Percentiles rank a stretch among this genome's conserved stretches.
These are phyloP conservation scores for Drosophila incognita DNA, from an alignment of 2,888 invertebrate species.

Conservation along the genomic window DNA sequence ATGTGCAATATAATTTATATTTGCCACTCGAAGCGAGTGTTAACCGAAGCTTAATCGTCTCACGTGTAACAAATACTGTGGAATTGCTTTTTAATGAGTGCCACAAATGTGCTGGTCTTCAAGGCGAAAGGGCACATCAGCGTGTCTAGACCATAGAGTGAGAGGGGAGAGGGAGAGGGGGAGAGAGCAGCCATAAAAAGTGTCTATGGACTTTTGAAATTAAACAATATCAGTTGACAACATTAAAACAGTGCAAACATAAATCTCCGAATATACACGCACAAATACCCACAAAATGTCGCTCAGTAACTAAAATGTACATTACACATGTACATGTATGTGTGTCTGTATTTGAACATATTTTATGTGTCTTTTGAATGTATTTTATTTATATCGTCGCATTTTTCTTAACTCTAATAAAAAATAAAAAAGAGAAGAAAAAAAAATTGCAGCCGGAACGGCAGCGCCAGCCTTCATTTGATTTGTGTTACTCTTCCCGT, in stretches of 20 bases:
- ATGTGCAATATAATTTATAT: conserved; percentile 57
- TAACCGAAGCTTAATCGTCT: neutral
- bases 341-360: conserved; percentile 53
- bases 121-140: neutral
- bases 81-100: conserved; percentile 69
- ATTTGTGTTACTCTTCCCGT: conserved; percentile 66
- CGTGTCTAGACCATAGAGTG: conserved; percentile 13
- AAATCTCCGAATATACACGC: conserved; percentile 43
- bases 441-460: conserved; percentile 51
- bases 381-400: conserved; percentile 72
- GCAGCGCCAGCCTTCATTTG: conserved; percentile 69
- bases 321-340: conserved; percentile 3
- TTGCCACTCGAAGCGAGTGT: conserved; percentile 9
- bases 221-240: conserved; percentile 63
- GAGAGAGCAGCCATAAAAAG: conserved; percentile 34
- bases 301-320: conserved; percentile 18
- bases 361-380: conserved; percentile 68
- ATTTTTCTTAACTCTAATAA: conserved; percentile 66
- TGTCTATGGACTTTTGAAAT: conserved; percentile 44
- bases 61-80: conserved; percentile 45
- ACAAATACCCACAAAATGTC: conserved; percentile 30
- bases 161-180: neutral
- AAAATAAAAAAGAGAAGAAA: conserved; percentile 37
- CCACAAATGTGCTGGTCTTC: conserved; percentile 4
- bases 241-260: conserved; percentile 61